Conservation (phyloP, 2,797 vertebrate species). For the Sciurus carolinensis region DNA sequence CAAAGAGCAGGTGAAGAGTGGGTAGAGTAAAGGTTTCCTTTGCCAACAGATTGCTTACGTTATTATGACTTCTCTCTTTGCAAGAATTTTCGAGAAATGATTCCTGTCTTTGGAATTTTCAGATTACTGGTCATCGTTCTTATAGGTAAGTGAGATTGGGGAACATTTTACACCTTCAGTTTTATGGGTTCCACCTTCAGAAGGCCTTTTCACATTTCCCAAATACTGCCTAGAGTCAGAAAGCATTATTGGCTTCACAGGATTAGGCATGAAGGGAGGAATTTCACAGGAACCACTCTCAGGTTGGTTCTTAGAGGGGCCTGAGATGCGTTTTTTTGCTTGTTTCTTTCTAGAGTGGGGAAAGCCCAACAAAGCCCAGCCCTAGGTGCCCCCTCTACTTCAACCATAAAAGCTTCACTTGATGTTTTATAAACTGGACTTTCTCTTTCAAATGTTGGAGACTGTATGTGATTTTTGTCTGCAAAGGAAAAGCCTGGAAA, state of each 20-base stretch:
- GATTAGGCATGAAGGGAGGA: not conserved
- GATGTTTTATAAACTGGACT: not conserved
- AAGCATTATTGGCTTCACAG: not conserved
- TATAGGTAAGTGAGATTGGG: conserved; percentile 89
- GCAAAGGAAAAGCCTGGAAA: conserved; percentile 41
- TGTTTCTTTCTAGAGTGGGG: not conserved
- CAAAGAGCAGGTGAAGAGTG: not conserved
- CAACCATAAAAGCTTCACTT: not conserved
- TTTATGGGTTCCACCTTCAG: not conserved
- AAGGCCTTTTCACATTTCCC: not conserved
- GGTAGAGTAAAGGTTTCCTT: not conserved
- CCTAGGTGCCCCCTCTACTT: not conserved
- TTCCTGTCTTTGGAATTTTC: conserved; percentile 92
- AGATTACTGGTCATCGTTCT: conserved; percentile 91
- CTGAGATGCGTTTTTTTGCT: not conserved
- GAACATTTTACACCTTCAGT: not conserved
- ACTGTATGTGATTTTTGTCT: conserved; percentile 9
- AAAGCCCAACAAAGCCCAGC: not conserved
- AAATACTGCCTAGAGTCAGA: not conserved
- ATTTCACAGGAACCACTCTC: not conserved
- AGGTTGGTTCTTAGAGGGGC: not conserved
- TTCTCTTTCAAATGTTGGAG: not conserved
- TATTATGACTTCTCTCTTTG: conserved; percentile 68
- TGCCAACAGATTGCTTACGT: not conserved
- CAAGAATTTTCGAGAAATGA: conserved; percentile 97